phyloP scores from a whole-genome alignment of 92 coral and sea anemone species.

The Pocillopora grandis region DNA sequence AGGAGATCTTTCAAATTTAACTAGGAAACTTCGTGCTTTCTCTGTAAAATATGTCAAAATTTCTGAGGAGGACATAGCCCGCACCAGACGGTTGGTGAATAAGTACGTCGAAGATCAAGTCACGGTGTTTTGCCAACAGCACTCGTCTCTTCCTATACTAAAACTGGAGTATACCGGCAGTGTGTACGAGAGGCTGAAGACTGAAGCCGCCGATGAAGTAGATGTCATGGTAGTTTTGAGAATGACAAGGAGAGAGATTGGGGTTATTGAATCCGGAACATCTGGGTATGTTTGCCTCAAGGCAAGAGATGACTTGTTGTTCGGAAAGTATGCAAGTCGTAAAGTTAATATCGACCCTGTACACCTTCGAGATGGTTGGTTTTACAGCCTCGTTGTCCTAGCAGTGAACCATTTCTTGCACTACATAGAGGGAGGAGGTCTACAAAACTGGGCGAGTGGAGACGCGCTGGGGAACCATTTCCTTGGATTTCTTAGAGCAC shows the following conservation, averaged over 20 bases:
- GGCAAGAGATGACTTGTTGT: constrained; percentile 28
- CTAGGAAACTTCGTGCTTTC: constrained; percentile 45
- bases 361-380: constrained; percentile 55
- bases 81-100: constrained; percentile 51
- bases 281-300: constrained; percentile 65
- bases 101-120: constrained; percentile 46
- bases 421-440: background rate
- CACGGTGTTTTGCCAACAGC: constrained; percentile 23
- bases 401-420: constrained; percentile 51
- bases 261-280: constrained; percentile 18
- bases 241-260: constrained; percentile 22
- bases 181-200: constrained; percentile 72
- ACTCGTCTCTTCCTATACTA: constrained; percentile 45
- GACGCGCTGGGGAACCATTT: constrained; percentile 38
- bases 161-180: constrained; percentile 79
- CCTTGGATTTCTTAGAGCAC: constrained; percentile 24
- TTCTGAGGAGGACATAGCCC: constrained; percentile 37
- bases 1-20: constrained; percentile 9
- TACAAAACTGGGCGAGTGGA: background rate
- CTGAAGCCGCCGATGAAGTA: constrained; percentile 82
- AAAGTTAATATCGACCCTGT: constrained; percentile 47
- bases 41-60: constrained; percentile 55
- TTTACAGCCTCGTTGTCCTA: constrained; percentile 47
- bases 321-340: constrained; percentile 30
- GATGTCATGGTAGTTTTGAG: constrained; percentile 75